Percentiles rank a stretch among this genome's conserved stretches.
These are phyloP conservation scores for Zaprionus capensis DNA, from an alignment of 1,140 invertebrate genomes.

Conservation along the genomic window DNA sequence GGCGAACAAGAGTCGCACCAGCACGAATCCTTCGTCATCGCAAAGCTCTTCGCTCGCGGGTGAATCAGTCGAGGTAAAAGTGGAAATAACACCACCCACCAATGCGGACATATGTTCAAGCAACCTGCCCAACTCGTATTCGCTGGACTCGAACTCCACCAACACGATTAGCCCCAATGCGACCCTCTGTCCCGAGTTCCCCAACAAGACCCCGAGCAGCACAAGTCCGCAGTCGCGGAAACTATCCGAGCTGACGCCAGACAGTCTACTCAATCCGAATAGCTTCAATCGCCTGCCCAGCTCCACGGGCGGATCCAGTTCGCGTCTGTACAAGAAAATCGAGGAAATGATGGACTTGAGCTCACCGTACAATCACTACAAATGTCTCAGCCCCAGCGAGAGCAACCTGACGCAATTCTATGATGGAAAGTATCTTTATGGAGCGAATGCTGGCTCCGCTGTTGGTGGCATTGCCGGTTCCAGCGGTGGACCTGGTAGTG, in stretches of 20 bases:
- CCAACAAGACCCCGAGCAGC: conserved; percentile 68
- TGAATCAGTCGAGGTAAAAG: conserved; percentile 82
- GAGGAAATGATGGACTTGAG: conserved; percentile 87
- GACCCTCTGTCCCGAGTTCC: conserved; percentile 75
- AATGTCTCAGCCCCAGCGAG: conserved; percentile 89
- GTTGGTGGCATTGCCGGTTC: conserved; percentile 13
- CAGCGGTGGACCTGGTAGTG: conserved; percentile 42
- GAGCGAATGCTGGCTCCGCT: conserved; percentile 32
- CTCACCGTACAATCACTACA: conserved; percentile 89
- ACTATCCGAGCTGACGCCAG: conserved; percentile 74
- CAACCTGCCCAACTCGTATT: conserved; percentile 78
- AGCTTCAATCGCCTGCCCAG: conserved; percentile 80
- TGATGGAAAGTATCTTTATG: conserved; percentile 81
- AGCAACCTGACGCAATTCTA: conserved; percentile 84
- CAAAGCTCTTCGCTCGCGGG: conserved; percentile 81
- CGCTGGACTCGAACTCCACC: conserved; percentile 81
- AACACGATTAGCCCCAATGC: conserved; percentile 79
- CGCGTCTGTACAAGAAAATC: conserved; percentile 80
- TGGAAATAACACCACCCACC: conserved; percentile 80
- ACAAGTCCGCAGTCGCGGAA: conserved; percentile 76
- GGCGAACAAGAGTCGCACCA: conserved; percentile 78
- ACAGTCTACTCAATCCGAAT: conserved; percentile 76
- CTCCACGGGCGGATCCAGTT: conserved; percentile 76
- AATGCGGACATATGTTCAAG: conserved; percentile 68
- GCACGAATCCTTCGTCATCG: conserved; percentile 83